These are phyloP conservation scores for Linnaemya tessellans DNA, from an alignment of 2,888 invertebrate species.

Conservation along the genomic window DNA sequence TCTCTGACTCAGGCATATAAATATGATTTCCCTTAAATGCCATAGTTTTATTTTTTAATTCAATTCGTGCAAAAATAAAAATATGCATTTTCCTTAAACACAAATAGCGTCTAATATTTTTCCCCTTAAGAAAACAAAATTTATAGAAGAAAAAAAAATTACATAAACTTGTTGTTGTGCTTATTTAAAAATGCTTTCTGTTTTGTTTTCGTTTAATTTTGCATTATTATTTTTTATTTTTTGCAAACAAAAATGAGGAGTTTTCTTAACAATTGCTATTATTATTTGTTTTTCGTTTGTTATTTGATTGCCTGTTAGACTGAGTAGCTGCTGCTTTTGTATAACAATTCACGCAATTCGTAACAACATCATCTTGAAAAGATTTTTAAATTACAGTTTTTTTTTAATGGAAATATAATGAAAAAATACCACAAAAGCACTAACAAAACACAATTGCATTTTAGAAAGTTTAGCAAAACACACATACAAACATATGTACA, in stretches of 20 bases:
- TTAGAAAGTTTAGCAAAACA: conserved; percentile 54
- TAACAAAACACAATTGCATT: conserved; percentile 46
- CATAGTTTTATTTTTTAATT: conserved; percentile 32
- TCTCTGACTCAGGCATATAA: not conserved
- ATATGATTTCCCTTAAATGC: conserved; percentile 26
- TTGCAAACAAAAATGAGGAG: conserved; percentile 43
- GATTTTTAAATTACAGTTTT: conserved; percentile 50
- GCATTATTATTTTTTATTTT: not conserved
- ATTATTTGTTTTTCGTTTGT: conserved; percentile 37
- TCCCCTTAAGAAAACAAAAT: conserved; percentile 9
- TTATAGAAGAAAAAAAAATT: conserved; percentile 32
- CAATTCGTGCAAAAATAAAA: conserved; percentile 55
- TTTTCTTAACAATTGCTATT: conserved; percentile 39
- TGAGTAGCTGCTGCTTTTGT: conserved; percentile 4
- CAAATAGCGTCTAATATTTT: conserved; percentile 9
- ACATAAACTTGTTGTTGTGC: conserved; percentile 58
- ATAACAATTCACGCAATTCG: conserved; percentile 58
- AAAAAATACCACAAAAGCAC: conserved; percentile 1
- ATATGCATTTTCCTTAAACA: not conserved
- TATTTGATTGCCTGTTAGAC: conserved; percentile 18
- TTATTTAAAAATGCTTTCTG: conserved; percentile 27
- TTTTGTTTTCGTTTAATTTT: conserved; percentile 6
- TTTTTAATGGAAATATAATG: conserved; percentile 48
- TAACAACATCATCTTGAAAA: conserved; percentile 22
- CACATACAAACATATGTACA: not conserved